These are phyloP conservation scores for Synergus gifuensis DNA, from an alignment of 2,888 invertebrate species.

Conservation along the genomic window DNA sequence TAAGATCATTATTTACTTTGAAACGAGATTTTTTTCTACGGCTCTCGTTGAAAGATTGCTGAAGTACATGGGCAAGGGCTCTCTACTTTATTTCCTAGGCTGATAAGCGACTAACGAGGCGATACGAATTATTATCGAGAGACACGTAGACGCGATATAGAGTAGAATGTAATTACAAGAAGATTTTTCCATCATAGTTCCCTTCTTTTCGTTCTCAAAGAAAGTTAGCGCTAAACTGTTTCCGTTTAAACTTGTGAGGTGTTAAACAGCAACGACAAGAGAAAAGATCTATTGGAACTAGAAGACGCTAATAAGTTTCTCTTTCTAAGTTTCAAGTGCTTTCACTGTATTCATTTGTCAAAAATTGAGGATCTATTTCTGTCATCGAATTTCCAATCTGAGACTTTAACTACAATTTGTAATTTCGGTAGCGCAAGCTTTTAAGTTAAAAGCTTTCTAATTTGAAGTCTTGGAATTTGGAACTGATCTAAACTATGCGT, in stretches of 20 bases:
- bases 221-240: conserved; percentile 36
- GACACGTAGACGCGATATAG: conserved; percentile 14
- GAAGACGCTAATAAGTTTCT: conserved; percentile 30
- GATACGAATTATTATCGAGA: conserved; percentile 15
- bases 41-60: neutral
- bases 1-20: conserved; percentile 27
- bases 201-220: conserved; percentile 3
- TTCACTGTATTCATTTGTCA: conserved; percentile 7
- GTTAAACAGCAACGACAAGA: conserved; percentile 4
- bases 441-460: conserved; percentile 27
- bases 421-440: neutral
- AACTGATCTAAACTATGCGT: neutral
- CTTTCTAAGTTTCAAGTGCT: conserved; percentile 22
- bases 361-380: neutral
- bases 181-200: neutral
- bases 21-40: conserved; percentile 2
- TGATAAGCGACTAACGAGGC: conserved; percentile 12
- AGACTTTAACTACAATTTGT: neutral
- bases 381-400: neutral
- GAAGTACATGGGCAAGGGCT: conserved; percentile 16
- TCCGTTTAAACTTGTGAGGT: conserved; percentile 5
- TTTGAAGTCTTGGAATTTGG: conserved; percentile 7
- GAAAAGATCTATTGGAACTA: conserved; percentile 14
- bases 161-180: conserved; percentile 32
- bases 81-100: conserved; percentile 9